Percentiles rank a stretch among this genome's conserved stretches.
Evolutionary conservation across 64 coral and sea anemone species (phyloP).

Genomic region (Montipora efflorescens): DNA sequence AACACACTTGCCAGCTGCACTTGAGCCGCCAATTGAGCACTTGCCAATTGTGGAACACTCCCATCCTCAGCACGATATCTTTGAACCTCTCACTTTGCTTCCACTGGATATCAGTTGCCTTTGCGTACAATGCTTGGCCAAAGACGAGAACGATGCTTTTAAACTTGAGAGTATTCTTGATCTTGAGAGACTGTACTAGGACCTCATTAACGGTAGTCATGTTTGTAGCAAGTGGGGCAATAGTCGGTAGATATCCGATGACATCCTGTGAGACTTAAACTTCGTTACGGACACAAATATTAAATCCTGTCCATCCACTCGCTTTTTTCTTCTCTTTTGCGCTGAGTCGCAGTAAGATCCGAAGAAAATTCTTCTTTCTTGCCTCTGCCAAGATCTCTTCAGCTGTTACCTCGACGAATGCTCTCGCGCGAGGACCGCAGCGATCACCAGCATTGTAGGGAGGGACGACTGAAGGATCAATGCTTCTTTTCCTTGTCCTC

Average conservation of each 20-base stretch:
- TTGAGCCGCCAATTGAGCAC: background rate
- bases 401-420: slow-evolving; percentile 28
- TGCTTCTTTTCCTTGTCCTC: slow-evolving; percentile 62
- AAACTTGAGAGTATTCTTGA: slow-evolving; percentile 50
- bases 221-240: slow-evolving; percentile 20
- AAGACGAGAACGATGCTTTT: slow-evolving; percentile 24
- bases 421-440: slow-evolving; percentile 17
- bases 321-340: slow-evolving; percentile 21
- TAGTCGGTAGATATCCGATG: slow-evolving; percentile 48
- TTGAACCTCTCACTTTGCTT: slow-evolving; percentile 56
- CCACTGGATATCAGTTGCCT: slow-evolving; percentile 49
- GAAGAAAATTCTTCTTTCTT: slow-evolving; percentile 61
- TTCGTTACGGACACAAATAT: slow-evolving; percentile 62
- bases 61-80: slow-evolving; percentile 54
- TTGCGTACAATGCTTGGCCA: slow-evolving; percentile 64
- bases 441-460: slow-evolving; percentile 58
- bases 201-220: slow-evolving; percentile 39
- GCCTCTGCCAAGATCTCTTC: slow-evolving; percentile 40
- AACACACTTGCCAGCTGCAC: background rate
- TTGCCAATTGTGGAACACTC: slow-evolving; percentile 48
- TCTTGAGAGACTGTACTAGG: background rate
- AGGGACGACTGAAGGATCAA: slow-evolving; percentile 30
- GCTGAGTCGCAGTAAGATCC: slow-evolving; percentile 55
- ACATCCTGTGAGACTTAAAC: slow-evolving; percentile 59
- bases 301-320: slow-evolving; percentile 68